phyloP scores from a whole-genome alignment of 2,888 invertebrate species.

The Caenorhabditis drosophilae region DNA sequence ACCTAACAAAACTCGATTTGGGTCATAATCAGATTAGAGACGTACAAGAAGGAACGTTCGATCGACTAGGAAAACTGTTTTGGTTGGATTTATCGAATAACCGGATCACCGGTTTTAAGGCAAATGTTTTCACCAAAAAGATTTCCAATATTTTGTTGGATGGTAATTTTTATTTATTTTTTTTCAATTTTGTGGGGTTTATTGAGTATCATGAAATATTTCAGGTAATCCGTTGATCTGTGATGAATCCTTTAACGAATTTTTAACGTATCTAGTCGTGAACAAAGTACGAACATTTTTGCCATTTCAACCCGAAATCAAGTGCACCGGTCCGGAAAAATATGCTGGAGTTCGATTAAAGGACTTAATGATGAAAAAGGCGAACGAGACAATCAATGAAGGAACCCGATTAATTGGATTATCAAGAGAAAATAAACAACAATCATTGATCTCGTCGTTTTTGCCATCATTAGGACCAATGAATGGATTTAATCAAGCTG shows the following conservation, averaged over 20 bases:
- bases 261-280: slow-evolving; percentile 51
- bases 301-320: slow-evolving; percentile 64
- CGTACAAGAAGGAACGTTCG: slow-evolving; percentile 75
- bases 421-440: neutral
- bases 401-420: slow-evolving; percentile 26
- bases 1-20: slow-evolving; percentile 60
- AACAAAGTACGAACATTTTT: slow-evolving; percentile 65
- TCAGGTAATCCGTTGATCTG: slow-evolving; percentile 64
- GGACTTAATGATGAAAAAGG: slow-evolving; percentile 68
- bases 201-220: too few species aligned
- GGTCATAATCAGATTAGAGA: slow-evolving; percentile 79
- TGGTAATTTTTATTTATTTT: slow-evolving; percentile 39
- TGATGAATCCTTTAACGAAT: slow-evolving; percentile 62
- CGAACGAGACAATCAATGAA: slow-evolving; percentile 57
- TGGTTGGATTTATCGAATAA: slow-evolving; percentile 67
- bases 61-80: slow-evolving; percentile 50
- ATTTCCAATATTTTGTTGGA: slow-evolving; percentile 62
- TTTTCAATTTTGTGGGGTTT: neutral
- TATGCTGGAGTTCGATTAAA: slow-evolving; percentile 55
- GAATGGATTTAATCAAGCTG: slow-evolving; percentile 8
- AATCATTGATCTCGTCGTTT: slow-evolving; percentile 45
- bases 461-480: slow-evolving; percentile 43
- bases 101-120: slow-evolving; percentile 46
- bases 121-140: slow-evolving; percentile 54
- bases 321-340: slow-evolving; percentile 58